These are phyloP conservation scores for Triplophysa yarkandensis DNA, from an alignment of 2,797 vertebrate species.

Conservation along the genomic window DNA sequence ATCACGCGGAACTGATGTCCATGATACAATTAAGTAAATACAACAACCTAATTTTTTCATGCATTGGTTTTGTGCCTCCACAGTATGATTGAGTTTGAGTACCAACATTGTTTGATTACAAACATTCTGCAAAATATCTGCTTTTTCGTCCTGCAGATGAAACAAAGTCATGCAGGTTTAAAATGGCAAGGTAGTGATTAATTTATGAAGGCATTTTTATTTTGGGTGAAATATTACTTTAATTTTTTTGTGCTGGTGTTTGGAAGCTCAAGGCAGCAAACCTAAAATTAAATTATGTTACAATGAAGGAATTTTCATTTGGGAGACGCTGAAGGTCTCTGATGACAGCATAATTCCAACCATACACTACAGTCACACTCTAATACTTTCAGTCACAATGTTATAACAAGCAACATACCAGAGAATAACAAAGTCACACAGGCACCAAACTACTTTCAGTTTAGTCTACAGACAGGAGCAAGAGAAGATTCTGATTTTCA, in stretches of 20 bases:
- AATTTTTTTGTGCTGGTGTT: background rate
- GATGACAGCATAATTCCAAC: background rate
- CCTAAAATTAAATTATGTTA: background rate
- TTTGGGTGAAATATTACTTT: too few relatives aligned
- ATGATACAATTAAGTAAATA: too few relatives aligned
- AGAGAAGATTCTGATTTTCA: constrained; percentile 14
- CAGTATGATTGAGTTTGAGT: too few relatives aligned
- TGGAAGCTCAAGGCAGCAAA: background rate
- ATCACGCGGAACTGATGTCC: too few relatives aligned
- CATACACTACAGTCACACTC: constrained; percentile 3
- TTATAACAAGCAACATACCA: constrained; percentile 46
- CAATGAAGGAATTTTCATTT: background rate
- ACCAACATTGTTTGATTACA: too few relatives aligned
- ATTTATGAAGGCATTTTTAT: background rate
- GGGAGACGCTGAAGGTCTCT: background rate
- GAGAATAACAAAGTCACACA: constrained; percentile 40
- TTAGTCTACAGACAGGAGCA: constrained; percentile 40
- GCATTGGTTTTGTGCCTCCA: too few relatives aligned
- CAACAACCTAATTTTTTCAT: too few relatives aligned
- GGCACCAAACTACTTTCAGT: constrained; percentile 44
- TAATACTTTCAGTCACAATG: constrained; percentile 30
- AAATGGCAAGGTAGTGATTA: too few relatives aligned
- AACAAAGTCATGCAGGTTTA: too few relatives aligned
- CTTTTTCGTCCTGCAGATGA: too few relatives aligned
- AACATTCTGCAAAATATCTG: too few relatives aligned